phyloP scores from a whole-genome alignment of 2,797 vertebrate genomes.

The Valencia hispanica region DNA sequence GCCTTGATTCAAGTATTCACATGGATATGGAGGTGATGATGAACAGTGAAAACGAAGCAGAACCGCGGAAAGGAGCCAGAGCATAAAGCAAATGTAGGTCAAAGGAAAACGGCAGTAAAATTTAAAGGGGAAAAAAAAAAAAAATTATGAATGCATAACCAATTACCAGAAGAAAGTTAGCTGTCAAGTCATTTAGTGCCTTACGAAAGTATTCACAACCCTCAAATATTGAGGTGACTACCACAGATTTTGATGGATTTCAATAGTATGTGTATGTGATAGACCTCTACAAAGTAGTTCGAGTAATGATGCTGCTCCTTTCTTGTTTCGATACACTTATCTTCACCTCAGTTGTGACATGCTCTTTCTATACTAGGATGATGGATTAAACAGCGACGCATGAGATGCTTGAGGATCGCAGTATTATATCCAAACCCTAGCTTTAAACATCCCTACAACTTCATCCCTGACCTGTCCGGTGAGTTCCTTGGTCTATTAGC shows the following conservation, averaged over 20 bases:
- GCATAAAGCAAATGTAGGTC: conserved; percentile 47
- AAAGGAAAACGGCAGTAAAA: conserved; percentile 19
- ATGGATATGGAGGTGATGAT: conserved; percentile 62
- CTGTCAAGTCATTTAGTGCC: background rate
- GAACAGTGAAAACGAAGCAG: conserved; percentile 32
- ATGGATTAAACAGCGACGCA: too few species aligned
- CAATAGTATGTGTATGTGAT: background rate
- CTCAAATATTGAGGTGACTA: background rate
- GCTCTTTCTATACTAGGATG: background rate
- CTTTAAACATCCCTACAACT: too few species aligned
- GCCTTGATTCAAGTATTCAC: conserved; percentile 56
- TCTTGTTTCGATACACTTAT: background rate
- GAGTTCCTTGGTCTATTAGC: too few species aligned
- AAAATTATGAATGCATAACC: background rate
- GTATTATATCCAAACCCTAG: too few species aligned
- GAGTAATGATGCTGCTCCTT: too few species aligned
- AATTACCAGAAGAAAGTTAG: background rate
- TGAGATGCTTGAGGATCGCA: background rate
- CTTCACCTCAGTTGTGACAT: background rate
- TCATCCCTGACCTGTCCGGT: too few species aligned
- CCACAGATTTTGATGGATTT: background rate
- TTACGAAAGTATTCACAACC: background rate
- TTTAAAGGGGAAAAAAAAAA: conserved; percentile 13
- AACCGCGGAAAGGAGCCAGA: conserved; percentile 22
- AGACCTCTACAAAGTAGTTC: too few species aligned